These are phyloP conservation scores for Colletes gigas DNA, from an alignment of 1,140 invertebrate species.

Conservation along the genomic window DNA sequence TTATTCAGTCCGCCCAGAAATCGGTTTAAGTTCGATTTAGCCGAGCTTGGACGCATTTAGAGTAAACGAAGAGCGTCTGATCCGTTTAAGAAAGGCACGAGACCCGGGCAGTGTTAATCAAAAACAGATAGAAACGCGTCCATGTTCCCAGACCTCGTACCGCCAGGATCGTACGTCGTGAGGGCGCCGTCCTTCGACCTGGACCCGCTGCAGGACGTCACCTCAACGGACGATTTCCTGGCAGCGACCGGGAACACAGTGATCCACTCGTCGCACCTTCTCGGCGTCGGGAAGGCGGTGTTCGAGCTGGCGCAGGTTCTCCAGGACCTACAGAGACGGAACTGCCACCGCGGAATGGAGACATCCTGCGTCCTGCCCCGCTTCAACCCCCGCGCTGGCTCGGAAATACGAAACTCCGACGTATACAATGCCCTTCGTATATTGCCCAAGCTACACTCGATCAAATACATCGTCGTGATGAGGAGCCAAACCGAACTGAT, in stretches of 20 bases:
- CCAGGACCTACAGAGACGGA: slow-evolving; percentile 55
- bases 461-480: slow-evolving; percentile 62
- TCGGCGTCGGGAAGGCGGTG: slow-evolving; percentile 73
- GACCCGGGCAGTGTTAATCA: too few species aligned
- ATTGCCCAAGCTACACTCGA: slow-evolving; percentile 61
- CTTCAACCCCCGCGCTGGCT: slow-evolving; percentile 44
- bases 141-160: slow-evolving; percentile 69
- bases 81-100: too few species aligned
- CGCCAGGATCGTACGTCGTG: slow-evolving; percentile 71
- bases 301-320: slow-evolving; percentile 63
- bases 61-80: too few species aligned
- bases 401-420: slow-evolving; percentile 62
- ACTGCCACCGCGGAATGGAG: slow-evolving; percentile 44
- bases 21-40: background rate
- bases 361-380: slow-evolving; percentile 56
- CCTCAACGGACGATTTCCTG: slow-evolving; percentile 53
- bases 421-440: slow-evolving; percentile 71
- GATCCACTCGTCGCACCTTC: slow-evolving; percentile 71
- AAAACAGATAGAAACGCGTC: background rate
- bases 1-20: background rate
- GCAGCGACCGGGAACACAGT: slow-evolving; percentile 46
- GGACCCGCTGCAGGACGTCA: slow-evolving; percentile 46
- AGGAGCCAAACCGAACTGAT: slow-evolving; percentile 54
- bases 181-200: slow-evolving; percentile 59
- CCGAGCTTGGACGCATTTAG: too few species aligned